Evolutionary conservation across 2,888 invertebrate species (phyloP), one percentile per base, ranked within the genome.

Genomic region (Xestia sexstrigata): DNA sequence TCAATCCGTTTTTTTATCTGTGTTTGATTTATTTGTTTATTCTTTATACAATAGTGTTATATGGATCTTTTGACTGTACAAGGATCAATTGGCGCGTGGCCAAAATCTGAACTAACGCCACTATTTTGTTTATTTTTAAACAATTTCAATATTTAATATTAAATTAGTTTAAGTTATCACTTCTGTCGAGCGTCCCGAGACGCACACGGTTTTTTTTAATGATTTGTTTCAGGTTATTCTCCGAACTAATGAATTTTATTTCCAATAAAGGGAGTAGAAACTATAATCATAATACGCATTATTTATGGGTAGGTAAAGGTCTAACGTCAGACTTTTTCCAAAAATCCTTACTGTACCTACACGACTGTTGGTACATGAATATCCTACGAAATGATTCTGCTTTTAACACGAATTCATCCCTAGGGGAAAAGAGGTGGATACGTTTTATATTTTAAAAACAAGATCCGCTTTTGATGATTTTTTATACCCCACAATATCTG

Each of bases 371-470:
- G 35, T 69, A 45, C 70, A 78, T 76, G 72, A 79, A 80, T 79
- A 74, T 70, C 52, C 74, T 77, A 81, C 70, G 74, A 76, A 79
- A 81, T 66, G 55, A 70, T 82, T 71, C 74, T 60, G 52, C 55
- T 76, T 81, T 87, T 72, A 74, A 62, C 77, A 30, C 30, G 63
- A 70, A 70, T 20, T 17, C 23, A 35, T 72, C 77, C 71, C 63
- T 13, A 17, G 30, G 39, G 70, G 26, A 23, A 26, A 26, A 17
- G 20, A 66, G 20, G 60, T 72, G 63, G 49, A 47, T 85, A 39
- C 30, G 20, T 26, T 71, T 74, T 81, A 69, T 66, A 65, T 78
- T 67, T 45, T 45, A 11, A 11, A 66, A 62, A 66, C 47, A 67
- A 66, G n/a, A 49, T 63, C 20, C 20, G 30, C 20, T 70, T 23